Base-by-base conservation (phyloP, 2,888 invertebrate species). In the Protophormia terraenovae region DNA sequence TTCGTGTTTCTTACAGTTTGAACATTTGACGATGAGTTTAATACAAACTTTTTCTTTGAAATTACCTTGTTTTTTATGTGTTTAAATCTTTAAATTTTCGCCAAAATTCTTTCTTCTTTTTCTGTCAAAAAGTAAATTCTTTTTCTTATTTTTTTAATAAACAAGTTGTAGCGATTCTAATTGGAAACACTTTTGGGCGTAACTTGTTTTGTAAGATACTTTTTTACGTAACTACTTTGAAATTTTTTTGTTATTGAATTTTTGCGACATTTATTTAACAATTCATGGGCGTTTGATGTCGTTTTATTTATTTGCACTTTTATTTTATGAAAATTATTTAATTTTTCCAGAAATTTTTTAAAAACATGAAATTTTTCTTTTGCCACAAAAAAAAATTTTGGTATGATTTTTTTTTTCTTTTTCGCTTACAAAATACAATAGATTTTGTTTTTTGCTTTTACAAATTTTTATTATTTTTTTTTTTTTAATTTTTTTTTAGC, bases 171-270 rank as follows among this genome's bases (percentile, higher is more conserved):
- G 76, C 71, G 64, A 64, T 81, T 81, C 81, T 81, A 58, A 62
- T 64, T 77, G 58, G n/a, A 73, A 77, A 73, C 67, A 73, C 73
- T 41, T 66, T 84, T 85, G 87, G 87, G 87, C 87, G 88, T 88
- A 87, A 87, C 88, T 87, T 87, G 87, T 87, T 88, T 87, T 87
- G 81, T 87, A 87, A 87, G 84, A 86, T 79, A 85, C 86, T 87
- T 87, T 79, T 88, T 88, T 88, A 88, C 88, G 88, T 88, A 88
- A 88, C 88, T 87, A 69, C 86, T 85, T 87, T 86, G 87, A 85
- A 69, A 64, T 64, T 41, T 76, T 64, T 75, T 76, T 62, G 14
- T 27, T 79, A 62, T 62, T 58, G 22, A 38, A 62, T 76, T 72
- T 83, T 80, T 72, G 71, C 73, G 29, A 71, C 62, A 45, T 62